Base-by-base conservation (phyloP, 2,113 vertebrate genomes). In the Malurus cyaneus region DNA sequence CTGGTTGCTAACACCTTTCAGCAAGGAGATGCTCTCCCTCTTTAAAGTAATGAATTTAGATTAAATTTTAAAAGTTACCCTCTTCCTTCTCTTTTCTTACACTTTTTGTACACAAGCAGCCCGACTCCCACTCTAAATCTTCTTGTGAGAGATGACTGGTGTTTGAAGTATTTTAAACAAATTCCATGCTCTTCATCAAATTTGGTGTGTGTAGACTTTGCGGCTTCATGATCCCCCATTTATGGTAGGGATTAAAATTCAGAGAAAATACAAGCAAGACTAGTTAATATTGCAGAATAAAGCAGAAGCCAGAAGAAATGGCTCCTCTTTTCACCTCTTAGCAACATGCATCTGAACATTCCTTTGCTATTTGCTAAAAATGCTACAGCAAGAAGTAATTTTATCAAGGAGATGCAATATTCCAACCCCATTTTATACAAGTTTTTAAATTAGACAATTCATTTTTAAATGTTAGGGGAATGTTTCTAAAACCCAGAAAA, bases 161-260 rank as follows among this genome's bases (percentile, higher is more conserved):
- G 46, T 62, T 77, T 62, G 16, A 92, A 80, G 44, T 70, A 94
- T 77, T 93, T 90, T 88, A 96, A 90, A 93, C 92, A 95, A 94
- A 94, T 89, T 84, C 94, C 87, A 52, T 14, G 52, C 34, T 81
- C 73, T 67, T 80, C 56, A 86, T 93, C 82, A 93, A 60, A 93
- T 70, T 66, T 78, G 56, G 18, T 78, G 60, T n/a, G 20, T 29
- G 17, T 47, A 94, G 82, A 86, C 73, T 73, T 92, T 60, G 47
- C 0, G 1, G 47, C 76, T 92, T 67, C 39, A 16, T 23, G 42
- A 59, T 62, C 47, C 39, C 18, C 47, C 56, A 78, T 92, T 80
- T 90, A 88, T 31, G 47, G 71, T 9, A 54, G 71, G 54, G 62
- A 83, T 66, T 82, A 93, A 91, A 94, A 80, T 61, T 50, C 60